Evolutionary conservation across 1,140 invertebrate genomes (phyloP).

Genomic region (Trachelipus rathkii): DNA sequence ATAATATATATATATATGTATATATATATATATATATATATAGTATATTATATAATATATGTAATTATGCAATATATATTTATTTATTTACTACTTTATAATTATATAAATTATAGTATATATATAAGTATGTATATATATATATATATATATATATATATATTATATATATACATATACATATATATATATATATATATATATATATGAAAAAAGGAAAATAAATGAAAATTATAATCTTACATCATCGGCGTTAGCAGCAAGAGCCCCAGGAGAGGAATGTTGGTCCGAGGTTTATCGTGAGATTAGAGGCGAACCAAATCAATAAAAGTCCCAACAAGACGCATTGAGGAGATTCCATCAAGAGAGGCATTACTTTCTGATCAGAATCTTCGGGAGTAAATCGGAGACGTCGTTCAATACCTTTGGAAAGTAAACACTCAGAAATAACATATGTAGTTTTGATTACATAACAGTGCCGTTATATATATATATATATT

Average conservation of each 20-base stretch:
- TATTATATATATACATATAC: too few relatives aligned
- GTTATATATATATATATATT: constrained; percentile 9
- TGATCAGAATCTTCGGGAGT: constrained; percentile 61
- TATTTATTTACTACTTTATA: too few relatives aligned
- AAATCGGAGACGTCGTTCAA: constrained; percentile 82
- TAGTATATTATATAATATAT: too few relatives aligned
- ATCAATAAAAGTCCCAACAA: constrained; percentile 87
- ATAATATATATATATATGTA: too few relatives aligned
- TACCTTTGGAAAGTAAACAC: constrained; percentile 53
- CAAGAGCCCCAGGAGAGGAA: constrained; percentile 78
- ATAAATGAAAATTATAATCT: neutral
- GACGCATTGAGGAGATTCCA: constrained; percentile 81
- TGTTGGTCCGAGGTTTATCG: constrained; percentile 84
- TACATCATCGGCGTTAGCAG: constrained; percentile 64
- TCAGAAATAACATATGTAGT: neutral
- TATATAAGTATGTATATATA: too few relatives aligned
- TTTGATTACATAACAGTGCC: neutral
- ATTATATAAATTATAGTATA: too few relatives aligned
- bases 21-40: too few relatives aligned
- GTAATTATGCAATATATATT: too few relatives aligned
- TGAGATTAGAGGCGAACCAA: constrained; percentile 67
- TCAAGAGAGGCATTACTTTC: constrained; percentile 57
- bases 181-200: too few relatives aligned
- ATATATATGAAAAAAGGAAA: too few relatives aligned
- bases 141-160: too few relatives aligned